A percentile compares a stretch with the other conserved stretches of the same genome.
These are phyloP conservation scores for Pogonocichla stellata DNA, from an alignment of 2,113 vertebrate species.

Conservation along the genomic window DNA sequence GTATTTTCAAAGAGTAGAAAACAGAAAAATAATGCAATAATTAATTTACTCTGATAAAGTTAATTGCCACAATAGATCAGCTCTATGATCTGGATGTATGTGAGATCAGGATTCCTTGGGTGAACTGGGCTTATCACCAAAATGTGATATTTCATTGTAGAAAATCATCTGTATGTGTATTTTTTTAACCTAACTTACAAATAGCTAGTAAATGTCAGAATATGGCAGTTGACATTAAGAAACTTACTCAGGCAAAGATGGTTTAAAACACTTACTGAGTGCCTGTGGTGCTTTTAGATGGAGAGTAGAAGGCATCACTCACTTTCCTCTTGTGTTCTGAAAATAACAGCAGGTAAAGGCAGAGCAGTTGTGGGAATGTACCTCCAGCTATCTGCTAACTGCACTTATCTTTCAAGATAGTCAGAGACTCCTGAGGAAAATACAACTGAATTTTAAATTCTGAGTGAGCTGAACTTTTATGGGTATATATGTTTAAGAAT, in stretches of 20 bases:
- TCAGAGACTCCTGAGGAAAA: slow-evolving; percentile 21
- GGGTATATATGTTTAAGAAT: not conserved
- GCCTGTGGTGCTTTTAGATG: slow-evolving; percentile 26
- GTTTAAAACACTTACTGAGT: not conserved
- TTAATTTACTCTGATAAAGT: not conserved
- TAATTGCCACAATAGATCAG: not conserved
- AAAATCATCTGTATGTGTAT: not conserved
- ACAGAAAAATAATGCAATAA: not conserved
- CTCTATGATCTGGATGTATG: not conserved
- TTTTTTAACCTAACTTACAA: slow-evolving; percentile 17
- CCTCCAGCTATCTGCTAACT: slow-evolving; percentile 27
- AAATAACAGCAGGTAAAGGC: slow-evolving; percentile 7
- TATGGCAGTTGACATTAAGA: slow-evolving; percentile 7
- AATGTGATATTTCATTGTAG: not conserved
- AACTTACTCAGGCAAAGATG: slow-evolving; percentile 8
- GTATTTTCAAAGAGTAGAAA: not conserved
- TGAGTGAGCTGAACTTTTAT: not conserved
- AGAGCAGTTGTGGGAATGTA: not conserved
- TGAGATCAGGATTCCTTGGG: not conserved
- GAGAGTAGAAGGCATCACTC: not conserved
- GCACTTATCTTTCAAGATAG: not conserved
- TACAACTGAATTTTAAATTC: not conserved
- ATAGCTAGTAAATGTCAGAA: slow-evolving; percentile 23
- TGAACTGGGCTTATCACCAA: not conserved
- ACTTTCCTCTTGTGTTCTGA: not conserved